phyloP scores from a whole-genome alignment of 1,140 invertebrate species.

The Drosophila obscura region DNA sequence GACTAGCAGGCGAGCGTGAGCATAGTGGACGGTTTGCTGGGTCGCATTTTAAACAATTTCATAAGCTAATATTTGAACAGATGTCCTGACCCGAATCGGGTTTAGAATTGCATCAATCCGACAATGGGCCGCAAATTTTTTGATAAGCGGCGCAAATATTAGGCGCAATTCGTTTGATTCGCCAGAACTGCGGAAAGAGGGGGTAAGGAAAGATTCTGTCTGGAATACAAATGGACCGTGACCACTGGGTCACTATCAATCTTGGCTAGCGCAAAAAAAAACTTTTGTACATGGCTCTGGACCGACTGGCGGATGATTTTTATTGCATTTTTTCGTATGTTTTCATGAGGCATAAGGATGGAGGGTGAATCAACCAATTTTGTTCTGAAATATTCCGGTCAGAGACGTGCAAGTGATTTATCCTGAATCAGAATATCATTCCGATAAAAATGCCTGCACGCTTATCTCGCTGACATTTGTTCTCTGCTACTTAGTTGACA shows the following conservation, averaged over 20 bases:
- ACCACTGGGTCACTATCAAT: slow-evolving; percentile 63
- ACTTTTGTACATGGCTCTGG: slow-evolving; percentile 50
- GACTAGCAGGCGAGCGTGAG: slow-evolving; percentile 51
- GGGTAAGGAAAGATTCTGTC: slow-evolving; percentile 19
- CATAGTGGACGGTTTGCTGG: slow-evolving; percentile 59
- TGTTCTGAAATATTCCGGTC: slow-evolving; percentile 38
- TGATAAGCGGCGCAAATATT: slow-evolving; percentile 55
- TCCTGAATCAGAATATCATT: slow-evolving; percentile 36
- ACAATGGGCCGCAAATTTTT: slow-evolving; percentile 72
- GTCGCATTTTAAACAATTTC: slow-evolving; percentile 75
- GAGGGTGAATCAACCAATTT: slow-evolving; percentile 23
- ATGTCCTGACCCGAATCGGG: slow-evolving; percentile 54
- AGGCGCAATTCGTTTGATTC: slow-evolving; percentile 54
- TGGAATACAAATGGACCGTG: slow-evolving; percentile 66
- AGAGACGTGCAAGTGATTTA: slow-evolving; percentile 67
- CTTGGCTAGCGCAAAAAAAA: slow-evolving; percentile 46
- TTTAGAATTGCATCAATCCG: slow-evolving; percentile 72
- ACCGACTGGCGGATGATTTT: slow-evolving; percentile 59
- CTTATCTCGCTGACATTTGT: slow-evolving; percentile 73
- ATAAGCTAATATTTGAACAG: slow-evolving; percentile 80
- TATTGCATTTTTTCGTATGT: slow-evolving; percentile 59
- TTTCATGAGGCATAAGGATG: slow-evolving; percentile 6
- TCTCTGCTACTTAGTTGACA: slow-evolving; percentile 62
- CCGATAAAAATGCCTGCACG: slow-evolving; percentile 66
- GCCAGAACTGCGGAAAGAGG: background rate